These are phyloP conservation scores for Sclerodermus sp. DNA, from an alignment of 2,888 invertebrate species.

Conservation along the genomic window DNA sequence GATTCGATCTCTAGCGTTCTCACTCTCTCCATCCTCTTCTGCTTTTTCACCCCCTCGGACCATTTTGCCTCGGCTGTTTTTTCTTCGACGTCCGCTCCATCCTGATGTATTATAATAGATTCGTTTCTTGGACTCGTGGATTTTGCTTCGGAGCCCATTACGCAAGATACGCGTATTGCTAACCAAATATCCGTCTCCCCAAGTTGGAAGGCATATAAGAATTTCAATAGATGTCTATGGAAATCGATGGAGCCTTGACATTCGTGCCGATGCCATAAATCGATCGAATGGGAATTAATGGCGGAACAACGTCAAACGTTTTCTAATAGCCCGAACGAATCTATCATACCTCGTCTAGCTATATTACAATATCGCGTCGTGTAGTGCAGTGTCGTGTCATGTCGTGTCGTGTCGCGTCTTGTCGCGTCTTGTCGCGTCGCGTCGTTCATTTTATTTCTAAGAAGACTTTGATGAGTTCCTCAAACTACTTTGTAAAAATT, in stretches of 20 bases:
- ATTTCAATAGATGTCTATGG: slow-evolving; percentile 34
- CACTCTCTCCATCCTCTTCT: slow-evolving; percentile 1
- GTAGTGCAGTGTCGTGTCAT: too few relatives aligned
- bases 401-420: too few relatives aligned
- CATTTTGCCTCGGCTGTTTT: slow-evolving; percentile 12
- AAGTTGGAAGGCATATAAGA: slow-evolving; percentile 16
- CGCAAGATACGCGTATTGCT: slow-evolving; percentile 29
- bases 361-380: too few relatives aligned
- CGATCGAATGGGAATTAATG: too few relatives aligned
- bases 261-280: slow-evolving; percentile 22
- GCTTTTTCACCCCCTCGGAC: slow-evolving; percentile 12
- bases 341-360: too few relatives aligned
- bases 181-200: slow-evolving; percentile 17
- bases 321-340: too few relatives aligned
- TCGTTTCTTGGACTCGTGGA: slow-evolving; percentile 32
- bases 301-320: too few relatives aligned
- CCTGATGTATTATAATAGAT: slow-evolving; percentile 37
- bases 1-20: slow-evolving; percentile 35
- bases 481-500: too few relatives aligned
- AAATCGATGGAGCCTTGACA: slow-evolving; percentile 39
- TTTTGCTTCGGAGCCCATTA: slow-evolving; percentile 25
- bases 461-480: too few relatives aligned
- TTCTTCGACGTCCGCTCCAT: not conserved
- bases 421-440: too few relatives aligned
- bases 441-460: too few relatives aligned